phyloP scores from a whole-genome alignment of 2,113 vertebrate species.

The Danionella cerebrum region DNA sequence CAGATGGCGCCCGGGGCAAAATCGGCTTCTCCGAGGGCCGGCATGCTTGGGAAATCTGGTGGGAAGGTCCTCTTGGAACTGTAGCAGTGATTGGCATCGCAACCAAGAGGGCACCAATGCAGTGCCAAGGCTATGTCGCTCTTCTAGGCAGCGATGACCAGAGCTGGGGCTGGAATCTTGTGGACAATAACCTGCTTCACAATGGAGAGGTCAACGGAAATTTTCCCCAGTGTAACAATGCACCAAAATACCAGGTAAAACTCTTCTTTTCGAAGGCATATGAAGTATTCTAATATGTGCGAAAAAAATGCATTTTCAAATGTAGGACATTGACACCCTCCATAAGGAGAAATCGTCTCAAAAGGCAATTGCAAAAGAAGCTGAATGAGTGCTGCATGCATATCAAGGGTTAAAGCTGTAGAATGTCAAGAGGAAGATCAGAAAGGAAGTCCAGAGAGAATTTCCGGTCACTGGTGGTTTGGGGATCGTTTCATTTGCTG shows the following conservation, averaged over 20 bases:
- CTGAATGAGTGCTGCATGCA: too few species aligned
- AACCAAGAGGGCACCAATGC: slow-evolving; percentile 90
- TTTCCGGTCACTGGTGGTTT: too few species aligned
- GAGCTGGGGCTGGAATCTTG: slow-evolving; percentile 99
- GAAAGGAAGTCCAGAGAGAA: too few species aligned
- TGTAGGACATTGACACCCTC: too few species aligned
- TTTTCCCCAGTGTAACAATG: slow-evolving; percentile 97
- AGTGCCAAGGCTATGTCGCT: slow-evolving; percentile 96
- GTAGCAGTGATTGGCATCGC: slow-evolving; percentile 96
- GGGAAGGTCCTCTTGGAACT: slow-evolving; percentile 95
- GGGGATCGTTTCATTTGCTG: too few species aligned
- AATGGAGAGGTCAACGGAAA: slow-evolving; percentile 96
- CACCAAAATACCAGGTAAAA: slow-evolving; percentile 93
- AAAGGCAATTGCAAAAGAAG: too few species aligned
- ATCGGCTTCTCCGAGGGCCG: slow-evolving; percentile 94
- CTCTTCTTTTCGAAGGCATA: too few species aligned
- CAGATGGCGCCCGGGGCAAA: slow-evolving; percentile 92
- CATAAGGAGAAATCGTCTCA: too few species aligned
- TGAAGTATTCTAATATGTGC: too few species aligned
- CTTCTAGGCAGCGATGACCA: slow-evolving; percentile 94
- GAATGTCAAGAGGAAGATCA: too few species aligned
- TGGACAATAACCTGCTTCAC: slow-evolving; percentile 97
- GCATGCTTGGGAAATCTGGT: slow-evolving; percentile 98
- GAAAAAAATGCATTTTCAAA: too few species aligned
- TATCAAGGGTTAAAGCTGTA: too few species aligned